phyloP scores from a whole-genome alignment of 1,140 invertebrate genomes.

The Aphaenogaster rudis region DNA sequence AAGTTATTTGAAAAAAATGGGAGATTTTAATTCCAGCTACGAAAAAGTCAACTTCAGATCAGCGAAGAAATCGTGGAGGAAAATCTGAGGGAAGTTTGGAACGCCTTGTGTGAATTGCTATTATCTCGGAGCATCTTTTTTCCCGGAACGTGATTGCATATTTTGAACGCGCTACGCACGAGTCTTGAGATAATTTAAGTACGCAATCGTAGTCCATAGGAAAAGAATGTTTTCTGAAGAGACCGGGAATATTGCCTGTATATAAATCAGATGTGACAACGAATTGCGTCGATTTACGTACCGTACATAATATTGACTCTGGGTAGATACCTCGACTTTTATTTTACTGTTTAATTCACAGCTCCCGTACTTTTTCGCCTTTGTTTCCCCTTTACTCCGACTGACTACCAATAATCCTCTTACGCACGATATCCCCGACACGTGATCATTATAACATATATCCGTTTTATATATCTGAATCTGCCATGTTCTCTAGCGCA shows the following conservation, averaged over 20 bases:
- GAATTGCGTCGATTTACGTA: background rate
- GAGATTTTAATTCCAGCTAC: background rate
- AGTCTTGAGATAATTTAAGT: constrained; percentile 8
- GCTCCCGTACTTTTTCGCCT: background rate
- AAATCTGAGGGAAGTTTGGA: background rate
- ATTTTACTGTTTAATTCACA: background rate
- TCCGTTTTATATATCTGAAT: background rate
- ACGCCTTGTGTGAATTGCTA: background rate
- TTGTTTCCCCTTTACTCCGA: background rate
- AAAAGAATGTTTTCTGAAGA: background rate
- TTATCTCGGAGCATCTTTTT: background rate
- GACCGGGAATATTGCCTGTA: background rate
- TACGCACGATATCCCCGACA: background rate
- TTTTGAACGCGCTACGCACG: background rate
- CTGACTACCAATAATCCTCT: background rate
- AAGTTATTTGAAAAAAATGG: background rate
- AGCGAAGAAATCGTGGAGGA: background rate
- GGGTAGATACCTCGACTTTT: background rate
- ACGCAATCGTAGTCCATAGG: background rate
- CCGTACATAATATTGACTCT: background rate
- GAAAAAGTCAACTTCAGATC: background rate
- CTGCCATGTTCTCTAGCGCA: background rate
- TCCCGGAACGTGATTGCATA: background rate
- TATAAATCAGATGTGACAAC: background rate
- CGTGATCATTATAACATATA: background rate